Base-by-base conservation (phyloP, 1,140 invertebrate genomes). In the Acarapis woodi region DNA sequence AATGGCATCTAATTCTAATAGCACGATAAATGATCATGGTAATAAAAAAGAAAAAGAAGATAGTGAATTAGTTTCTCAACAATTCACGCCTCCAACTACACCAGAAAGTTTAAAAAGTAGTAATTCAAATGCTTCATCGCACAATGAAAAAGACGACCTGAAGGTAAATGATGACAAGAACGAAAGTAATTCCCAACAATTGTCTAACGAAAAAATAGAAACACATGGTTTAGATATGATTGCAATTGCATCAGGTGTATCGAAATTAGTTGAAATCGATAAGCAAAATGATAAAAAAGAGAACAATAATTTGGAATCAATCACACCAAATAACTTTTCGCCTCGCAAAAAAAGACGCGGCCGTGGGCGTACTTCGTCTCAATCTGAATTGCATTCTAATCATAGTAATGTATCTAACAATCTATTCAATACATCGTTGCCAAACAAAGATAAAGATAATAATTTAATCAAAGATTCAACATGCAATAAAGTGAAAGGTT, bases 141-240 rank as follows among this genome's bases (percentile, higher is more conserved):
- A 22, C 10, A n/a, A 37, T 30, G 18, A 30, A 23, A 30, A n/a
- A 28, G n/a, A 25, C 12, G 9, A 31, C n/a, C n/a, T n/a, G n/a
- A n/a, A n/a, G n/a, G n/a, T n/a, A n/a, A n/a, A n/a, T n/a, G 23
- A 19, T 31, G 36, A 37, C 29, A 37, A 29, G 29, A 19, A 37
- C 21, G 9, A 18, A 24, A 12, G 25, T 20, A 9, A 23, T 3
- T 8, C 25, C 25, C 6, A n/a, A 8, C 25, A 26, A n/a, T 26
- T 26, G 6, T 8, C 6, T n/a, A n/a, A 6, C 6, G 6, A 6
- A 6, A n/a, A n/a, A n/a, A n/a, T n/a, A n/a, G n/a, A 8, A 8
- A 6, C 6, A 8, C 25, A 26, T n/a, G 25, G 25, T 26, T 20
- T 33, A 18, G 32, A 33, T n/a, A 20, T 15, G 12, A 10, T 36